Base-by-base conservation (phyloP, 2,113 vertebrate genomes). In the Ardeotis arabs region DNA sequence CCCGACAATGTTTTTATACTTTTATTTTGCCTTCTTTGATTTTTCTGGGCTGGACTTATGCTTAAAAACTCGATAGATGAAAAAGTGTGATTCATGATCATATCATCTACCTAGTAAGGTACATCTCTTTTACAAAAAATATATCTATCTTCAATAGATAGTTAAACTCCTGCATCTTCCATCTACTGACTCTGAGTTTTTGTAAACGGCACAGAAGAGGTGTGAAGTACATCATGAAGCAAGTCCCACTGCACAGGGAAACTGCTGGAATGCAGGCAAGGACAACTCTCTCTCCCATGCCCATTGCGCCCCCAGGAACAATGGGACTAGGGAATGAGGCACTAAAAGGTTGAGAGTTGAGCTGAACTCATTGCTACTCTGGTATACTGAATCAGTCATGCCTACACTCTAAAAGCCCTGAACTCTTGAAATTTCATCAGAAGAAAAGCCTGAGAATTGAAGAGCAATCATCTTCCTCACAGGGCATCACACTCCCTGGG, bases 51-150 rank as follows among this genome's bases (percentile, higher is more conserved):
- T 77, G 33, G 41, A 60, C 66, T 93, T 97, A 85, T 67, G 70
- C 73, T 95, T 94, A 74, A 14, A 76, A 47, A 91, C 29, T 27
- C 47, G 52, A 69, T 59, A 87, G 84, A 93, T 88, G 86, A 93
- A 91, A 92, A 93, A 59, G 74, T 89, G 66, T 73, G 37, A 72
- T 76, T 84, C 29, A 47, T 70, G 62, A 70, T 47, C 58, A n/a
- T 47, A 84, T 91, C 14, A 7, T 27, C 93, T 90, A 69, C n/a
- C 29, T 80, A 59, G 22, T 39, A 95, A 64, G 66, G 39, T 47
- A 75, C 31, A 63, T 84, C 35, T 27, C 37, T 74, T 45, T 76
- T 52, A 49, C 39, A 85, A 63, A 49, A 70, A 62, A 28, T 50
- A 59, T 62, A 89, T 70, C 55, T 8, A 60, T 76, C 70, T 89